These are phyloP conservation scores for Drosophila hydei DNA, from an alignment of 1,140 invertebrate genomes.

Conservation along the genomic window DNA sequence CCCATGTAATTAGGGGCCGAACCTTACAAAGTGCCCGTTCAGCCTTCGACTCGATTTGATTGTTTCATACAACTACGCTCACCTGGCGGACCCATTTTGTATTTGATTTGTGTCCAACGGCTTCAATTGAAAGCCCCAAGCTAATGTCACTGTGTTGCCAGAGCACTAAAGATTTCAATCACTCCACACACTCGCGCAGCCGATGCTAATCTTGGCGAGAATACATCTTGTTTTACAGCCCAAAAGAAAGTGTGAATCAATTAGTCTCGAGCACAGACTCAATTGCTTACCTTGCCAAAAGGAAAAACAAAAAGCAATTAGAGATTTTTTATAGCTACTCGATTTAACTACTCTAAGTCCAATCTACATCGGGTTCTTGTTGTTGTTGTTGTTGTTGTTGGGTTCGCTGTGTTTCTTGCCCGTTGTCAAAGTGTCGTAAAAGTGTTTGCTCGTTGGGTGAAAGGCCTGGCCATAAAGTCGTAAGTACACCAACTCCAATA, in stretches of 20 bases:
- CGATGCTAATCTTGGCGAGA: conserved; percentile 23
- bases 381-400: conserved; percentile 11
- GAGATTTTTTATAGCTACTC: conserved; percentile 70
- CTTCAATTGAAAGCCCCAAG: conserved; percentile 19
- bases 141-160: conserved; percentile 55
- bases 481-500: conserved; percentile 58
- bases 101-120: conserved; percentile 28
- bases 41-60: conserved; percentile 27
- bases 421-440: conserved; percentile 71
- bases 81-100: conserved; percentile 42
- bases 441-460: conserved; percentile 66
- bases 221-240: conserved; percentile 79
- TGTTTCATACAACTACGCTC: conserved; percentile 2
- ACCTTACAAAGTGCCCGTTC: conserved; percentile 26
- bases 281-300: conserved; percentile 78
- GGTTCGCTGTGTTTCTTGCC: conserved; percentile 27
- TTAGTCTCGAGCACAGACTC: conserved; percentile 60
- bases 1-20: conserved; percentile 32
- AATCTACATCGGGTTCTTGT: conserved; percentile 23
- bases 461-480: conserved; percentile 65
- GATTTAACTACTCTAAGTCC: conserved; percentile 57
- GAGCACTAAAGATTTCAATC: conserved; percentile 74
- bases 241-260: conserved; percentile 82
- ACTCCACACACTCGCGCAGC: conserved; percentile 17
- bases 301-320: conserved; percentile 58